Conservation (phyloP, 2,888 invertebrate species). For the Cephalotes varians region DNA sequence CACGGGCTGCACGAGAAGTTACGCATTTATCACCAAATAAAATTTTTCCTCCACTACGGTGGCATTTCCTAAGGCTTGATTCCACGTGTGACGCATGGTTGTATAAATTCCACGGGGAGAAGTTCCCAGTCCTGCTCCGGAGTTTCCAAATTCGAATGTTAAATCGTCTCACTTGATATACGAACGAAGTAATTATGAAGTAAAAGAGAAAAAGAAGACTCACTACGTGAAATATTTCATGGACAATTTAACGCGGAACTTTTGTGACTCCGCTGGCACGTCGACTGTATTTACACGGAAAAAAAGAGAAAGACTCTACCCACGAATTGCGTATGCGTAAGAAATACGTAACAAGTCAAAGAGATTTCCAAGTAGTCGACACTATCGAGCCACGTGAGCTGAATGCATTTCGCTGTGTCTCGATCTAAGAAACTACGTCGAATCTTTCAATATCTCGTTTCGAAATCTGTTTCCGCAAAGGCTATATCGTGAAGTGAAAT, state of each 20-base stretch:
- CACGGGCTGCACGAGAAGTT: not conserved
- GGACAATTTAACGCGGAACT: constrained; percentile 14
- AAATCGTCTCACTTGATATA: not conserved
- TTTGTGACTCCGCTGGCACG: not conserved
- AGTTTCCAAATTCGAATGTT: constrained; percentile 9
- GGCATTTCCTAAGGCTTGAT: not conserved
- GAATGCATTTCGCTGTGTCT: not conserved
- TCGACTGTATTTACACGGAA: constrained; percentile 16
- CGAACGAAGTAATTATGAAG: not conserved
- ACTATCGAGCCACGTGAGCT: constrained; percentile 43
- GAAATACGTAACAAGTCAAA: constrained; percentile 47
- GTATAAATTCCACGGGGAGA: not conserved
- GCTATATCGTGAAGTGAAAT: constrained; percentile 32
- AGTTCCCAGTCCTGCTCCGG: not conserved
- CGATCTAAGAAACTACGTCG: not conserved
- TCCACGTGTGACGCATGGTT: not conserved
- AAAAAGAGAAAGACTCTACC: not conserved
- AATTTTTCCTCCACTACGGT: constrained; percentile 3
- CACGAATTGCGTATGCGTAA: constrained; percentile 35
- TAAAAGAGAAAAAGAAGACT: not conserved
- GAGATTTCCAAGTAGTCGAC: constrained; percentile 52
- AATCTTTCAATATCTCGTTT: constrained; percentile 17
- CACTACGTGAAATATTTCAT: not conserved
- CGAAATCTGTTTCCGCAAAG: constrained; percentile 27
- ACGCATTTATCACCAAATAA: constrained; percentile 23